Base-by-base conservation (phyloP, 2,113 vertebrate genomes). In the Pica pica region DNA sequence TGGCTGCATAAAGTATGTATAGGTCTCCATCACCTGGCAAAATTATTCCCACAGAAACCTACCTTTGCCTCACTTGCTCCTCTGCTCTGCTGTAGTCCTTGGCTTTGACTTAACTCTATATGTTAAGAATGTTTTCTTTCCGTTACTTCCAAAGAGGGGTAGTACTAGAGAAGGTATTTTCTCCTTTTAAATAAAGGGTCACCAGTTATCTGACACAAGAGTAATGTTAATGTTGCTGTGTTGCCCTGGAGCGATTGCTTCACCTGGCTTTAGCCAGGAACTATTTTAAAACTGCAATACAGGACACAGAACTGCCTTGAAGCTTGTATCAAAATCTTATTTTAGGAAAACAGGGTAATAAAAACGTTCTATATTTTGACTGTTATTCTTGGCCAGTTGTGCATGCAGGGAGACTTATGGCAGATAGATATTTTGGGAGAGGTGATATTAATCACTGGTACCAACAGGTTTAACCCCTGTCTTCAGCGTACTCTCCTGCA, bases 1-100 rank as follows among this genome's bases (percentile, higher is more conserved):
- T 99, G 98, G 98, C 98, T 99, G 35, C 99, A 99, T 85, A 99
- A 99, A 98, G 99, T 99, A 98, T 6, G 78, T 75, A 86, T n/a
- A 30, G 44, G 14, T 76, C 44, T 85, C 22, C 39, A 75, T 47
- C 30, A 85, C 14, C 26, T 67, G 26, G 10, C 44, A 86, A 11
- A 64, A 14, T 26, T 80, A 35, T 70, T 69, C 46, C n/a, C 18
- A 13, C 0, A 60, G 68, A 73, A 91, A 19, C 42, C 56, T 90
- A 19, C 31, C 17, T 87, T 87, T 83, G 33, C 28, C 10, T 75
- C 28, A 1, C 10, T 89, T n/a, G 11, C 53, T 65, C 15, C 6
- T 78, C 46, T 85, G 16, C 33, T 93, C 71, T 81, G 41, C 10
- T 76, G 1, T 55, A 76, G 56, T 76, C 50, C 44, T 69, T 76